Evolutionary conservation across 2,888 invertebrate genomes (phyloP), one percentile per base, ranked within the genome.

Genomic region (Drosophila sordidula): DNA sequence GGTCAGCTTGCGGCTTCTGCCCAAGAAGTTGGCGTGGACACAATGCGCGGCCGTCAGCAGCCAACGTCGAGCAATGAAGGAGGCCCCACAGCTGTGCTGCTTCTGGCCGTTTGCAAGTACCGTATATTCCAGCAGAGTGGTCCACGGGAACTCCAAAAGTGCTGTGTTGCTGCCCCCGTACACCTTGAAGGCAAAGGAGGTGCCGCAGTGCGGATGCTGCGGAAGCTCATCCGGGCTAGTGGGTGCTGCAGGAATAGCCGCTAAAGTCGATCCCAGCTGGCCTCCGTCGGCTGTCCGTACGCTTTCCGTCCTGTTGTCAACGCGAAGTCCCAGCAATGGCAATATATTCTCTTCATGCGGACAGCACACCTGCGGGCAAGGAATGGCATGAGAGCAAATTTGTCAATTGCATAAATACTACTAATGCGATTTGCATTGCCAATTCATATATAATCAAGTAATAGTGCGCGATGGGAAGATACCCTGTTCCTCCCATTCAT

Each of bases 21-120:
- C 51, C 45, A 74, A 4, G 3, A 95, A 95, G 12, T 95, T 89
- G 0, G 94, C 94, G 0, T 95, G 44, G 0, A 71, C 68, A 18
- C 83, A 84, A 18, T 87, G 83, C 6, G 82, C 83, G 1, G 83
- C 83, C 0, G 83, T 83, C 3, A 83, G 38, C 2, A 83, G 74
- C 83, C 83, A 83, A 0, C 83, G 73, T 25, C 81, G 76, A 5
- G 87, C 85, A 16, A 83, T 83, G 34, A 87, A 85, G 18, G 76
- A 11, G 3, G 88, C 96, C 0, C 95, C 96, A 81, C 96, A 96
- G 73, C 94, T 94, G 69, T 94, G 94, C 1, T 94, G 93, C 84
- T 90, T 92, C 0, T 93, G 93, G 6, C 93, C 93, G 6, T 0
- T n/a, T 36, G 93, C 93, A 89, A 0, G 0, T 5, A 44, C 0